These are phyloP conservation scores for Balanococcus diminutus DNA, from an alignment of 2,888 invertebrate genomes.

Conservation along the genomic window DNA sequence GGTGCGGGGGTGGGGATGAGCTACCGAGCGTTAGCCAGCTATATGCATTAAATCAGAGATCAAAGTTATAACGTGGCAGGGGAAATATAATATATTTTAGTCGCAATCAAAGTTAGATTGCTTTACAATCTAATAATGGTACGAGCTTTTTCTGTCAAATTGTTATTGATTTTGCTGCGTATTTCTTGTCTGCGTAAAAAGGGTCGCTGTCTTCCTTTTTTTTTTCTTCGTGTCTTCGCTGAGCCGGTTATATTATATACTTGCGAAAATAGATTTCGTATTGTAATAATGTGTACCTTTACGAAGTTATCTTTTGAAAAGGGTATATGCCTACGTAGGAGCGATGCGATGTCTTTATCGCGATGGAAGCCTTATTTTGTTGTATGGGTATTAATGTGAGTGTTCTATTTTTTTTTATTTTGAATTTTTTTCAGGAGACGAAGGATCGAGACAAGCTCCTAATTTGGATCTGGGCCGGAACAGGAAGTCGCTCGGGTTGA, in stretches of 20 bases:
- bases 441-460: background rate
- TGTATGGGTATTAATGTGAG: background rate
- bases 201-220: background rate
- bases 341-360: background rate
- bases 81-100: conserved; percentile 52
- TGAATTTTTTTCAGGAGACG: conserved; percentile 20
- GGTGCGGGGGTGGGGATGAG: background rate
- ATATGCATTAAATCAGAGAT: conserved; percentile 6
- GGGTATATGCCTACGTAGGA: too few species aligned
- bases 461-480: conserved; percentile 46
- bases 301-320: background rate
- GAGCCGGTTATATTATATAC: background rate
- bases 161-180: conserved; percentile 40
- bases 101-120: conserved; percentile 53
- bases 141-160: conserved; percentile 40
- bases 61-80: conserved; percentile 1
- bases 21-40: background rate
- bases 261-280: background rate
- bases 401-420: conserved; percentile 4
- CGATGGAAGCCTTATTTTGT: background rate
- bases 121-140: conserved; percentile 53
- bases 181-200: background rate
- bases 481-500: conserved; percentile 68
- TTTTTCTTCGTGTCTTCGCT: background rate
- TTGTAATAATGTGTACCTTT: background rate